phyloP scores from a whole-genome alignment of 2,797 vertebrate species.

The Sparus aurata region DNA sequence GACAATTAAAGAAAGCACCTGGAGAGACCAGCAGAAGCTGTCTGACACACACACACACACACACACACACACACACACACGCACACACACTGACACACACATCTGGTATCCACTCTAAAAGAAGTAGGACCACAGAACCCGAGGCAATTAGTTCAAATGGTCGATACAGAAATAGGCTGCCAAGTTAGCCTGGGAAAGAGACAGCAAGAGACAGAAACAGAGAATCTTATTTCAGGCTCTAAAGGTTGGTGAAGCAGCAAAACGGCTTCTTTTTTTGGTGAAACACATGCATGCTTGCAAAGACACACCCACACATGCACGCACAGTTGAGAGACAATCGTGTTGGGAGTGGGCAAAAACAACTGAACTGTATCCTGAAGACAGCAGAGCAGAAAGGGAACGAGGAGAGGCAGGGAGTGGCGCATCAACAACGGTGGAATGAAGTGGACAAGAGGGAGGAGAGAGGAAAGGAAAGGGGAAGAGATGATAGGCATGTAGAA shows the following conservation, averaged over 20 bases:
- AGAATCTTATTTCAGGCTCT: constrained; percentile 35
- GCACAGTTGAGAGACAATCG: constrained; percentile 8
- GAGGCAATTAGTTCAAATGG: constrained; percentile 65
- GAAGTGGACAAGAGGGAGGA: neutral
- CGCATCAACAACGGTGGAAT: neutral
- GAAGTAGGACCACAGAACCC: constrained; percentile 40
- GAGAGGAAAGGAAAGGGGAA: neutral
- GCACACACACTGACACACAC: too few species aligned
- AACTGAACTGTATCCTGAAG: constrained; percentile 33
- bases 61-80: constrained; percentile 11
- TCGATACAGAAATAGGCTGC: constrained; percentile 58
- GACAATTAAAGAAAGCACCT: constrained; percentile 66
- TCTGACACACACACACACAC: constrained; percentile 33
- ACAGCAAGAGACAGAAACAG: constrained; percentile 23
- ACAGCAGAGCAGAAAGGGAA: neutral
- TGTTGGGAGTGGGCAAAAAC: constrained; percentile 15
- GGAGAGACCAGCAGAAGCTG: constrained; percentile 41
- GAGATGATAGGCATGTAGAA: constrained; percentile 18
- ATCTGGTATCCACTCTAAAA: constrained; percentile 34
- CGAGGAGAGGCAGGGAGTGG: neutral
- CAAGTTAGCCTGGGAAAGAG: constrained; percentile 40
- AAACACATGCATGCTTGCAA: constrained; percentile 2
- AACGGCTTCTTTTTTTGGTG: constrained; percentile 3
- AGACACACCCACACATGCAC: constrained; percentile 11
- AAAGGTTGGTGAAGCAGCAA: constrained; percentile 41